Evolutionary conservation across 2,888 invertebrate genomes (phyloP).

Genomic region (Acronicta aceris): DNA sequence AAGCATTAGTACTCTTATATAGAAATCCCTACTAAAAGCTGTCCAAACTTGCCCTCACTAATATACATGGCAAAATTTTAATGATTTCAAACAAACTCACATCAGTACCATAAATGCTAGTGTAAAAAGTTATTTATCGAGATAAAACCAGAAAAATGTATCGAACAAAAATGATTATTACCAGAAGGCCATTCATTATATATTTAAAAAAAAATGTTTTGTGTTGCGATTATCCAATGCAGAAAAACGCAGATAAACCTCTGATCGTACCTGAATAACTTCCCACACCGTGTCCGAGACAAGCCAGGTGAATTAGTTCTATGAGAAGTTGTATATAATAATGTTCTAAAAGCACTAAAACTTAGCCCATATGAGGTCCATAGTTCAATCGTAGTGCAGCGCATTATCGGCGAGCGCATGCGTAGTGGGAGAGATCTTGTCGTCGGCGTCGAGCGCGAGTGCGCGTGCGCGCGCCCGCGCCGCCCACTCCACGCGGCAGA

Average conservation of each 20-base stretch:
- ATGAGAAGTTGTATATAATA: conserved; percentile 1
- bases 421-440: conserved; percentile 72
- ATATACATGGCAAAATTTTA: conserved; percentile 10
- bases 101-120: too few relatives aligned
- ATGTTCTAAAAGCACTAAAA: conserved; percentile 31
- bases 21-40: conserved; percentile 28
- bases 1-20: conserved; percentile 30
- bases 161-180: too few relatives aligned
- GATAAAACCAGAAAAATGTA: not conserved
- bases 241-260: too few relatives aligned
- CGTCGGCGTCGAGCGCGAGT: conserved; percentile 70
- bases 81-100: conserved; percentile 12
- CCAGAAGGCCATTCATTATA: too few relatives aligned
- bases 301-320: too few relatives aligned
- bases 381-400: conserved; percentile 79
- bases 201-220: too few relatives aligned
- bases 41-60: conserved; percentile 14
- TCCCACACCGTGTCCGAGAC: too few relatives aligned
- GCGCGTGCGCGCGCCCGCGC: conserved; percentile 74
- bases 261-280: too few relatives aligned
- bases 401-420: conserved; percentile 80
- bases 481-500: conserved; percentile 93
- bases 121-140: not conserved
- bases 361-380: conserved; percentile 1
- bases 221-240: too few relatives aligned